Percentiles rank a stretch among this genome's conserved stretches.
phyloP scores from a whole-genome alignment of 2,113 vertebrate species.

The Danionella cerebrum region DNA sequence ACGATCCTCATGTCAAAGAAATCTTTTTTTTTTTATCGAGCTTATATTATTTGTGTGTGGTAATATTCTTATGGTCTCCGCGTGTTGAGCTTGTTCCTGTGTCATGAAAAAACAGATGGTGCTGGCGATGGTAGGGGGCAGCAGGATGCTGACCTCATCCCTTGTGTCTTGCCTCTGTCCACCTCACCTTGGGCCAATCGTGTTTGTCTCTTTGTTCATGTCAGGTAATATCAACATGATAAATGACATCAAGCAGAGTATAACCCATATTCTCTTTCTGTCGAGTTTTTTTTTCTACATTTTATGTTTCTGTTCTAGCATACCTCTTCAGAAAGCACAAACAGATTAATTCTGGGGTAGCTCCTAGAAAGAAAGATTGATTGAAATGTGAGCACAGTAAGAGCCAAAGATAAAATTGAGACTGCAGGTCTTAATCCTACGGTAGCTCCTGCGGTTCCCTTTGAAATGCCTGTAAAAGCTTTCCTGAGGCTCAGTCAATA shows the following conservation, averaged over 20 bases:
- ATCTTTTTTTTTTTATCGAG: too few species aligned
- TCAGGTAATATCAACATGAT: conserved; percentile 16
- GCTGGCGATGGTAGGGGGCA: conserved; percentile 3
- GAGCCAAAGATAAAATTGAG: too few species aligned
- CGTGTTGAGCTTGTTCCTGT: neutral
- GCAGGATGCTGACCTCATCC: conserved; percentile 26
- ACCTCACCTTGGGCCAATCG: conserved; percentile 8
- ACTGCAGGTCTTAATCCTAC: too few species aligned
- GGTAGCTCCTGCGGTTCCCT: too few species aligned
- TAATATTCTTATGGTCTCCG: too few species aligned
- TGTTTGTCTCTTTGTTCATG: conserved; percentile 15
- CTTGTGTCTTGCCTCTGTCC: conserved; percentile 19
- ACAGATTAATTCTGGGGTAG: too few species aligned
- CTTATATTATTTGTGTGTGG: too few species aligned
- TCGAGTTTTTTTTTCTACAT: neutral
- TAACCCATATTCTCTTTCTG: neutral
- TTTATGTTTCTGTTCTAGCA: neutral
- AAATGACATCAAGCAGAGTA: neutral
- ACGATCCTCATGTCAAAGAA: too few species aligned
- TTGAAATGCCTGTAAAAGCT: too few species aligned
- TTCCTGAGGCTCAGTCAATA: too few species aligned
- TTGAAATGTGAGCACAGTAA: too few species aligned
- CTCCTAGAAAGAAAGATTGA: too few species aligned
- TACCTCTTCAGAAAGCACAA: neutral
- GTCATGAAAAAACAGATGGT: conserved; percentile 27